Conservation (phyloP, 2,888 invertebrate genomes). For the Resseliella maxima region DNA sequence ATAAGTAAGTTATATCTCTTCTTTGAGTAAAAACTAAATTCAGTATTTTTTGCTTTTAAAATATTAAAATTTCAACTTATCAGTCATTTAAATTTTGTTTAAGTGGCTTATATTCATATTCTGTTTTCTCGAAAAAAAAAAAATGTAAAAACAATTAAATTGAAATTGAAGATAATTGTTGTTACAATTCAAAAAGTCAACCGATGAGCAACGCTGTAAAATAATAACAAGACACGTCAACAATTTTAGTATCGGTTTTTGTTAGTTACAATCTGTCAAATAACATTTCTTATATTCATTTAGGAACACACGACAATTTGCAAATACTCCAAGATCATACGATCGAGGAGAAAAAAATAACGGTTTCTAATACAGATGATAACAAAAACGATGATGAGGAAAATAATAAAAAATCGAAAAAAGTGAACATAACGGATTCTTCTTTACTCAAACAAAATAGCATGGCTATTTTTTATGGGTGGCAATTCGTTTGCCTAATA, state of each 20-base stretch:
- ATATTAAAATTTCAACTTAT: too few species aligned
- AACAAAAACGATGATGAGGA: constrained; percentile 1
- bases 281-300: background rate
- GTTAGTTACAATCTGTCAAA: background rate
- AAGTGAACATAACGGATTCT: background rate
- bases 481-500: constrained; percentile 58
- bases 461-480: constrained; percentile 58
- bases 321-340: constrained; percentile 24
- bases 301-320: background rate
- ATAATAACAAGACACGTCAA: constrained; percentile 31
- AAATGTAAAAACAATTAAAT: too few species aligned
- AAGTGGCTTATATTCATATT: too few species aligned
- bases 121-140: too few species aligned
- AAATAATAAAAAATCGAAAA: background rate
- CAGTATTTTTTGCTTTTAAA: too few species aligned
- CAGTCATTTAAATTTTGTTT: too few species aligned
- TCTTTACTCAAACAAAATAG: constrained; percentile 33
- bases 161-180: too few species aligned
- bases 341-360: constrained; percentile 15
- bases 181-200: too few species aligned
- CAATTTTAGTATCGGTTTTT: background rate
- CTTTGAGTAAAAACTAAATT: too few species aligned
- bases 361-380: background rate
- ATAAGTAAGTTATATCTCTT: background rate
- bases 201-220: background rate